A percentile compares a stretch with the other conserved stretches of the same genome.
Conservation (phyloP, 2,113 vertebrate species). For the Zingel zingel region DNA sequence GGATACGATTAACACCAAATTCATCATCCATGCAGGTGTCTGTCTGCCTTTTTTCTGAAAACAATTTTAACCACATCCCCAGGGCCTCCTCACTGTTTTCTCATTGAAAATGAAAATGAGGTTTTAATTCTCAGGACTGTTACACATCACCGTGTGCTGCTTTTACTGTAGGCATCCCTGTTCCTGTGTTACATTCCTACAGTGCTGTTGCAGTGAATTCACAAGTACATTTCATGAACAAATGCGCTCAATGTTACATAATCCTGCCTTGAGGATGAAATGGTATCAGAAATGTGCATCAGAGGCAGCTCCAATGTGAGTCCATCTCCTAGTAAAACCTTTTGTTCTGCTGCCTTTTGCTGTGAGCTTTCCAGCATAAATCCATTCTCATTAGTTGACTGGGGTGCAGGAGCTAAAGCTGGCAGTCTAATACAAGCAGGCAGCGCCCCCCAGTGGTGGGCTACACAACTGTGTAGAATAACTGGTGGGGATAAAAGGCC, state of each 20-base stretch:
- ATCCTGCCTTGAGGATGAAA: conserved; percentile 50
- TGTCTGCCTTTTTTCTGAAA: conserved; percentile 52
- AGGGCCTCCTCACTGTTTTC: conserved; percentile 33
- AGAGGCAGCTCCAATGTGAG: conserved; percentile 13
- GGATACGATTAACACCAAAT: conserved; percentile 62
- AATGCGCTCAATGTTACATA: conserved; percentile 35
- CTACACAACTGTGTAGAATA: neutral
- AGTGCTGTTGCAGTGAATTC: neutral
- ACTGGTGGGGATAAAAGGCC: conserved; percentile 1
- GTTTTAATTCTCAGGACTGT: conserved; percentile 19
- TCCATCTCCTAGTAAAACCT: conserved; percentile 18
- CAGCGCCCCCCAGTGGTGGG: conserved; percentile 59
- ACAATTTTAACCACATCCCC: conserved; percentile 71
- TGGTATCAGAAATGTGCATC: conserved; percentile 42
- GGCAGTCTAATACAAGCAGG: conserved; percentile 1
- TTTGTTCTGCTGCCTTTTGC: conserved; percentile 48
- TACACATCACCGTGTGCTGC: neutral
- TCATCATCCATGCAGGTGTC: conserved; percentile 60
- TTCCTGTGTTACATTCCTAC: conserved; percentile 4
- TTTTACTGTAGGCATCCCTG: neutral
- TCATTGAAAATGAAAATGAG: conserved; percentile 44
- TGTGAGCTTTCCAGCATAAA: conserved; percentile 40
- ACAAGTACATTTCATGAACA: conserved; percentile 33
- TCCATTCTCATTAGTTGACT: conserved; percentile 23
- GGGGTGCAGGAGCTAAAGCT: neutral